These are phyloP conservation scores for Peromyscus attwateri DNA, from an alignment of 2,797 vertebrate genomes.

Conservation along the genomic window DNA sequence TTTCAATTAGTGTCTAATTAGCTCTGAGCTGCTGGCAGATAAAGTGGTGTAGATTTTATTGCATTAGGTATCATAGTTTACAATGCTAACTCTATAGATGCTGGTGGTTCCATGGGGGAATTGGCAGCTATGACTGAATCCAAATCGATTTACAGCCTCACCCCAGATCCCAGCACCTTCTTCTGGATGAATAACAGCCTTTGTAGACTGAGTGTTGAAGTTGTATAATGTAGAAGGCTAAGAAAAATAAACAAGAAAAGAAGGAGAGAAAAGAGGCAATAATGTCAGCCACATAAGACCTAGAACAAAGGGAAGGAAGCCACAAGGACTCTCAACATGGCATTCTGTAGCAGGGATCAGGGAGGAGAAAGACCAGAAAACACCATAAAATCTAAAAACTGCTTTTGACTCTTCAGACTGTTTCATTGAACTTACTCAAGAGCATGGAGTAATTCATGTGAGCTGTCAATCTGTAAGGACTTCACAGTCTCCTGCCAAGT, in stretches of 20 bases:
- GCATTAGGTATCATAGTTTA: slow-evolving; percentile 20
- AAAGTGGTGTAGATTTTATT: slow-evolving; percentile 51
- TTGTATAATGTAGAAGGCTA: neutral
- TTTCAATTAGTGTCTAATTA: slow-evolving; percentile 73
- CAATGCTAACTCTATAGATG: slow-evolving; percentile 41
- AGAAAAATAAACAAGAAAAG: neutral
- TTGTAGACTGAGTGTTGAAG: neutral
- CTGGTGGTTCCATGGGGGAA: neutral
- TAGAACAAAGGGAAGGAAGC: neutral
- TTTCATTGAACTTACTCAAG: neutral
- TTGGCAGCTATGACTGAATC: neutral
- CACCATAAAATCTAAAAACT: neutral
- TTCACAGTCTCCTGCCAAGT: neutral
- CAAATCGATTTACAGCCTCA: neutral
- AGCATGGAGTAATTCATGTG: neutral
- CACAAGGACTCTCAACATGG: neutral
- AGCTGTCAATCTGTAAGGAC: neutral
- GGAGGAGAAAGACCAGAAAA: neutral
- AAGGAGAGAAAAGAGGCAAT: neutral
- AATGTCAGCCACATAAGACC: neutral
- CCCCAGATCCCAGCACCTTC: neutral
- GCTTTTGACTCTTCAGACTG: neutral
- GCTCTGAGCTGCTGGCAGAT: slow-evolving; percentile 43
- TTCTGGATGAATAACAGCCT: neutral
- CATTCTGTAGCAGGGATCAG: neutral